Evolutionary conservation across 2,888 invertebrate species (phyloP).

Genomic region (Brenthis daphne): DNA sequence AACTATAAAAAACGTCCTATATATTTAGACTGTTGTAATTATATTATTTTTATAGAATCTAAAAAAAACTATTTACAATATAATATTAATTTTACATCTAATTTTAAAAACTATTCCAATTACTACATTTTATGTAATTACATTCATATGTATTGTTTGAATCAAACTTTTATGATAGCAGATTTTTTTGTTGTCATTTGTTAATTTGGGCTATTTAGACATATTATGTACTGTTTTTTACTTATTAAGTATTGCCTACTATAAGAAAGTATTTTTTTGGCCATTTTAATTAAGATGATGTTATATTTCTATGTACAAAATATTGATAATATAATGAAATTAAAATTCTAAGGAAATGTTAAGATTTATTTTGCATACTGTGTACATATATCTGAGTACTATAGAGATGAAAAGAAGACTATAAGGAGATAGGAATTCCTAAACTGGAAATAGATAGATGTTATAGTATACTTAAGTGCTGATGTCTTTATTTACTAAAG

Average conservation of each 20-base stretch:
- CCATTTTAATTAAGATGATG: constrained; percentile 20
- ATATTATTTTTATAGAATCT: constrained; percentile 1
- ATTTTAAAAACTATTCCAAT: constrained; percentile 6
- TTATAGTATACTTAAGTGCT: constrained; percentile 2
- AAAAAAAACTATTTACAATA: constrained; percentile 6
- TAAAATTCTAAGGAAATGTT: constrained; percentile 8
- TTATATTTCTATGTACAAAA: constrained; percentile 22
- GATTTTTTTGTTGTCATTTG: neutral
- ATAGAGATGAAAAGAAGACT: neutral
- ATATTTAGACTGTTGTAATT: constrained; percentile 20
- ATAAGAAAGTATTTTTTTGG: constrained; percentile 19
- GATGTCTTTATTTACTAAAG: constrained; percentile 7
- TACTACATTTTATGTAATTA: neutral
- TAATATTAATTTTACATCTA: neutral
- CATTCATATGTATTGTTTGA: neutral
- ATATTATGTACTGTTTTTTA: constrained; percentile 2
- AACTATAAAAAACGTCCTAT: constrained; percentile 15
- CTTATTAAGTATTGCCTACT: constrained; percentile 18
- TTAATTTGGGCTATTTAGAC: constrained; percentile 10
- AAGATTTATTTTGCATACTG: constrained; percentile 16
- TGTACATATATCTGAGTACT: constrained; percentile 4
- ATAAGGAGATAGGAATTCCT: neutral
- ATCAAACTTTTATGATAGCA: constrained; percentile 4
- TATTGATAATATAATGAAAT: constrained; percentile 13
- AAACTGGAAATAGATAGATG: constrained; percentile 1